A percentile compares a stretch with the other conserved stretches of the same genome.
These are phyloP conservation scores for Pantherophis guttatus DNA, from an alignment of 2,113 vertebrate genomes.

Conservation along the genomic window DNA sequence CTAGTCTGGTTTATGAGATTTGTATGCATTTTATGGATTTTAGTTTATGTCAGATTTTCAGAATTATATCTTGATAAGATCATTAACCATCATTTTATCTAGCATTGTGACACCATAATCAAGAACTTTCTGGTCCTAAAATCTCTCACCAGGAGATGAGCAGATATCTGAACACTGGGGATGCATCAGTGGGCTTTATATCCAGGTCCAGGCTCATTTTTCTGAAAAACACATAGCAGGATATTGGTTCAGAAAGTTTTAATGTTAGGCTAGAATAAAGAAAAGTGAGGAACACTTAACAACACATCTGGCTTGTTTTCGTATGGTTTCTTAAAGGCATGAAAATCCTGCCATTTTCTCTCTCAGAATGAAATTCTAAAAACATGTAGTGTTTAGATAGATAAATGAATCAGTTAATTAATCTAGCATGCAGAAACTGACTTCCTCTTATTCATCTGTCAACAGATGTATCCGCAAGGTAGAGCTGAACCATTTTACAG, in stretches of 20 bases:
- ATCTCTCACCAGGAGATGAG: not conserved
- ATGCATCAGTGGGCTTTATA: not conserved
- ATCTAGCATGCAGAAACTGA: not conserved
- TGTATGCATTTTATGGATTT: not conserved
- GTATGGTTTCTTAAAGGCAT: not conserved
- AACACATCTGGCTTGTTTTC: not conserved
- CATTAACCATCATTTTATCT: not conserved
- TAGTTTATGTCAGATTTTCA: not conserved
- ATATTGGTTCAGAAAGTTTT: not conserved
- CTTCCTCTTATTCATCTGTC: not conserved
- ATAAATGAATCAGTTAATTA: not conserved
- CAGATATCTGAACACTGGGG: not conserved
- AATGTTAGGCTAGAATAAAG: not conserved
- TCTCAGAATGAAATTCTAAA: not conserved
- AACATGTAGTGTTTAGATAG: not conserved
- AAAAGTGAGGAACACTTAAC: not conserved
- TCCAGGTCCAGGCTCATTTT: not conserved
- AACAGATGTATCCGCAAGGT: not conserved
- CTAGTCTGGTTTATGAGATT: not conserved
- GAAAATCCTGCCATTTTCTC: not conserved
- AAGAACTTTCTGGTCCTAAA: not conserved
- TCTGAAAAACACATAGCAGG: not conserved
- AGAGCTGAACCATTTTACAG: not conserved
- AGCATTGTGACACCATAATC: not conserved
- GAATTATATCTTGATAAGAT: not conserved